Base-by-base conservation (phyloP, 2,888 invertebrate genomes). In the Andrena marginata region DNA sequence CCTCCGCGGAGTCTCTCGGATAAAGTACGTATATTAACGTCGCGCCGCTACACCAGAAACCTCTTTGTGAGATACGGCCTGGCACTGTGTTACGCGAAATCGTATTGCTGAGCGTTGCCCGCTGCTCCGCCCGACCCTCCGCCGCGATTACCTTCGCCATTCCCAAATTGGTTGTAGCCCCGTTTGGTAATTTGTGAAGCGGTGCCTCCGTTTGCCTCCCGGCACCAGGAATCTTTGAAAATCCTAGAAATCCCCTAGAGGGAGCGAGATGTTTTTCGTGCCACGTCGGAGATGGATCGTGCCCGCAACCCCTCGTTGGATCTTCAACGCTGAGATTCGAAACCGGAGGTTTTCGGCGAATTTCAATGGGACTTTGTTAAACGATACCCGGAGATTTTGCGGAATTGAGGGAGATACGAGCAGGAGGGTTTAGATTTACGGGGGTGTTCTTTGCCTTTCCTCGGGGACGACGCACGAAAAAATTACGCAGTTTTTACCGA, bases 11-110 rank as follows among this genome's bases (percentile, higher is more conserved):
- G 77, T 56, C 56, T 56, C 56, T 80, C 77, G 75, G 72, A 80
- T 84, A 84, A 85, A 85, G 77, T 80, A 77, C 80, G 80, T 80
- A 56, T 80, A 84, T 85, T 85, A 85, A 85, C 74, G 84, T 80
- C 74, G 71, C 60, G 70, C 33, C 42, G 49, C 35, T 77, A 75
- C 76, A 78, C 51, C 64, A 56, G 80, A 80, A 80, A 80, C 84
- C 80, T 78, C 82, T 84, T 84, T 77, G 77, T 68, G 83, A 84
- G 56, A 76, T 71, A 74, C 29, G 63, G 42, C 26, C 54, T 20
- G 20, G 68, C 76, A 67, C 76, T 83, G 69, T 73, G 35, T 67
- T 76, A 31, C 75, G 60, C 29, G 68, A 60, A 73, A 79, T 80
- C 72, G 73, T 60, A 49, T 63, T 73, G 67, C 74, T 23, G 31